A percentile compares a stretch with the other conserved stretches of the same genome.
Evolutionary conservation across 2,113 vertebrate species (phyloP).

Genomic region (Indicator maculatus): DNA sequence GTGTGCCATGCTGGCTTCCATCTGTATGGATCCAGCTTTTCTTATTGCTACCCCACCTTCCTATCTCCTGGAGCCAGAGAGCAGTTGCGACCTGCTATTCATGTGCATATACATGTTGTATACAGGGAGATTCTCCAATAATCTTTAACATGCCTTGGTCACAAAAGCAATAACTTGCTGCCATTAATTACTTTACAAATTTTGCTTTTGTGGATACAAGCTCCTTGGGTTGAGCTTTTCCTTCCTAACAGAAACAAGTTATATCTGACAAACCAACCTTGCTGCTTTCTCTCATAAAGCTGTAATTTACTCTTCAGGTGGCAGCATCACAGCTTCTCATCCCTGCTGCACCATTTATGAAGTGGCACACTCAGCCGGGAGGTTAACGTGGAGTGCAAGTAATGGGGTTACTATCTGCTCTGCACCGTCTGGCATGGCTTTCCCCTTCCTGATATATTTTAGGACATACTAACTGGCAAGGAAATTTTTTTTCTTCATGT

Average conservation of each 20-base stretch:
- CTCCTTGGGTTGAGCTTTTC: conserved; percentile 24
- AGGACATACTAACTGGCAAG: neutral
- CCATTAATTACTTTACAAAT: conserved; percentile 41
- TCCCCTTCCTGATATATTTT: neutral
- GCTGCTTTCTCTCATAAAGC: neutral
- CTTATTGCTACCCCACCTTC: neutral
- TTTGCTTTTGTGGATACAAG: conserved; percentile 28
- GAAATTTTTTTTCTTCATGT: neutral
- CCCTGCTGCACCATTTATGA: neutral
- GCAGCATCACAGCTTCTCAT: neutral
- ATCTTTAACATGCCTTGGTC: conserved; percentile 40
- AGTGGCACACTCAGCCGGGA: neutral
- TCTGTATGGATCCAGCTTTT: conserved; percentile 1
- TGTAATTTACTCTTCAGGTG: neutral
- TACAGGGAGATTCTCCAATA: neutral
- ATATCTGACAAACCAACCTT: neutral
- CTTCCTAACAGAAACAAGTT: conserved; percentile 32
- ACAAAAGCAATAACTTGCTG: conserved; percentile 28
- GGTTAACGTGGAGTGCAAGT: neutral
- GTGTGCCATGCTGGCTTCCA: neutral
- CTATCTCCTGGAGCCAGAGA: conserved; percentile 43
- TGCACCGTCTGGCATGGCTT: neutral
- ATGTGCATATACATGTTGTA: neutral
- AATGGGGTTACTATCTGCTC: neutral
- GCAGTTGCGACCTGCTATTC: neutral